Conservation (phyloP, 1,140 invertebrate species). For the Grapholita molesta region DNA sequence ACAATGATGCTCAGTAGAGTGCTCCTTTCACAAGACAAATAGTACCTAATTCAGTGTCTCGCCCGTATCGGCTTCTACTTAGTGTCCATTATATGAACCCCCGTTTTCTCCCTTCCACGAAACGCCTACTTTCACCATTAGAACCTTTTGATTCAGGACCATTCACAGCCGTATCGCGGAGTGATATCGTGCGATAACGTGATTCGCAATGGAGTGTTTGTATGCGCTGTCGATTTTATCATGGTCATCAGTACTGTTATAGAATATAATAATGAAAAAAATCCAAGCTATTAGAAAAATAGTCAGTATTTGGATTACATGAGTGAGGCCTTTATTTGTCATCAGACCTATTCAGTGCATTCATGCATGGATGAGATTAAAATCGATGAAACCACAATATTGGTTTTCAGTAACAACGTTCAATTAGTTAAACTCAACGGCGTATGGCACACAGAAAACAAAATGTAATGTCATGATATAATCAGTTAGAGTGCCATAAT, state of each 20-base stretch:
- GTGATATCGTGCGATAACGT: background rate
- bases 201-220: background rate
- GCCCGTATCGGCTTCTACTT: background rate
- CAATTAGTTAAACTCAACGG: background rate
- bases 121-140: background rate
- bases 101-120: background rate
- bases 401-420: background rate
- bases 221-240: background rate
- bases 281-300: background rate
- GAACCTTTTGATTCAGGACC: conserved; percentile 2
- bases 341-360: too few species aligned
- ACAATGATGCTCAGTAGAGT: background rate
- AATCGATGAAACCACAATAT: background rate
- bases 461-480: too few species aligned
- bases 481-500: too few species aligned
- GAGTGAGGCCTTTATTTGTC: too few species aligned
- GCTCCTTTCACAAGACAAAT: background rate
- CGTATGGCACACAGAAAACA: too few species aligned
- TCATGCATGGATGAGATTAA: background rate
- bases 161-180: conserved; percentile 8
- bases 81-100: background rate
- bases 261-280: background rate
- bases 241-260: background rate
- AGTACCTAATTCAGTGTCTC: background rate
- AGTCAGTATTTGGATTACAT: too few species aligned